phyloP scores from a whole-genome alignment of 2,888 invertebrate genomes.

The Drosophila borborema region DNA sequence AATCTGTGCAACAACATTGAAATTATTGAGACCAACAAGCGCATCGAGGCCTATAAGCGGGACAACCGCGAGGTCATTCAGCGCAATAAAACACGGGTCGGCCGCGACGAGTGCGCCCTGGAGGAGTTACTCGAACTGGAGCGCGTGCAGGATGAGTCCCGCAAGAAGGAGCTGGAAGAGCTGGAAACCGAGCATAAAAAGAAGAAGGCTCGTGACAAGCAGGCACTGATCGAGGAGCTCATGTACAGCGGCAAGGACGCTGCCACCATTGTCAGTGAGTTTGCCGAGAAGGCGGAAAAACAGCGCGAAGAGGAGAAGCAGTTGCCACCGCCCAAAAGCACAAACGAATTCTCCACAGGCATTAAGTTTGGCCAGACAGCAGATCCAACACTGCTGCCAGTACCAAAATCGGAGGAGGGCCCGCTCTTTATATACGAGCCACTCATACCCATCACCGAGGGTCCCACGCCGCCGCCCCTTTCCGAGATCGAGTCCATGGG shows the following conservation, averaged over 20 bases:
- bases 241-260: constrained; percentile 97
- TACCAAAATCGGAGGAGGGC: constrained; percentile 91
- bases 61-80: constrained; percentile 94
- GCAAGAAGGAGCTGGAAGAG: constrained; percentile 90
- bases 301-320: constrained; percentile 87
- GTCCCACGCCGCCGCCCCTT: constrained; percentile 90
- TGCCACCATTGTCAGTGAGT: constrained; percentile 93
- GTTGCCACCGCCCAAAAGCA: constrained; percentile 83
- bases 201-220: constrained; percentile 93
- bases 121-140: constrained; percentile 94
- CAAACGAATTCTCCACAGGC: constrained; percentile 93
- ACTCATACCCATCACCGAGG: constrained; percentile 88
- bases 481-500: constrained; percentile 88
- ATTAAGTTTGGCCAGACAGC: constrained; percentile 91
- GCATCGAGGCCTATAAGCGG: constrained; percentile 95
- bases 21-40: constrained; percentile 94
- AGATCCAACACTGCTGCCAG: constrained; percentile 88
- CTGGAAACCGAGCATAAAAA: constrained; percentile 89
- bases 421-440: constrained; percentile 90
- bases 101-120: constrained; percentile 93
- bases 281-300: constrained; percentile 90
- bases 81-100: constrained; percentile 91
- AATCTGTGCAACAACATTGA: constrained; percentile 96
- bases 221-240: constrained; percentile 97
- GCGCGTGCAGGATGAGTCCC: constrained; percentile 90